A percentile compares a stretch with the other conserved stretches of the same genome.
phyloP scores from a whole-genome alignment of 2,888 invertebrate species.

The Choristoneura rosaceana region DNA sequence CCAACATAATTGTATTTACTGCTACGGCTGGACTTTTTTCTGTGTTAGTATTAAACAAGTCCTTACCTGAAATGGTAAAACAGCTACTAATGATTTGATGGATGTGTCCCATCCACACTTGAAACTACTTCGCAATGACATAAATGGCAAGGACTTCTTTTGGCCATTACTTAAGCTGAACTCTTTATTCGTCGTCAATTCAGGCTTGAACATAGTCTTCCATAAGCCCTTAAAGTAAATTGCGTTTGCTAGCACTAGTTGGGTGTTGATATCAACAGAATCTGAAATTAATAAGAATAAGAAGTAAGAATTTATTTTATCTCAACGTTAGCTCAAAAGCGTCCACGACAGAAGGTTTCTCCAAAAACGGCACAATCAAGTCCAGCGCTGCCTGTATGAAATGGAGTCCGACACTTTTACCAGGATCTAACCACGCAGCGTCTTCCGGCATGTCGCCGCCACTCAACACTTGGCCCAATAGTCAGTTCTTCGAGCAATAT shows the following conservation, averaged over 20 bases:
- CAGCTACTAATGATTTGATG: constrained; percentile 85
- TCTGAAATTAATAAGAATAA: constrained; percentile 63
- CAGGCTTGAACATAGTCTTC: constrained; percentile 86
- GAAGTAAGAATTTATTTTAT: background rate
- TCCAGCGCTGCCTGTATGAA: no score
- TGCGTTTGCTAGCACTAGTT: constrained; percentile 88
- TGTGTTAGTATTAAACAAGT: no score
- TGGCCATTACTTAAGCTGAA: constrained; percentile 82
- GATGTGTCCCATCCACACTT: constrained; percentile 80
- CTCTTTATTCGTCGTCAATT: constrained; percentile 76
- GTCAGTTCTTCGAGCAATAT: no score
- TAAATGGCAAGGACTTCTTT: constrained; percentile 83
- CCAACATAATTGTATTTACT: no score
- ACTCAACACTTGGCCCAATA: no score
- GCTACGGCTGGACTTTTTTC: no score
- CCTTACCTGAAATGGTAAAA: constrained; percentile 87
- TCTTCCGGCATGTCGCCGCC: no score
- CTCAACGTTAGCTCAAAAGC: no score
- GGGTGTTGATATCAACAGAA: constrained; percentile 78
- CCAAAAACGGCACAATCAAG: no score
- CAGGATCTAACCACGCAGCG: no score
- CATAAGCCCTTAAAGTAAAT: constrained; percentile 91
- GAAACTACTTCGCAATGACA: constrained; percentile 85
- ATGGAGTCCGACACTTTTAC: no score
- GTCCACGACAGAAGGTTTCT: no score